Conservation (phyloP, 23 tunicate genomes). For the Ascidia mentula region DNA sequence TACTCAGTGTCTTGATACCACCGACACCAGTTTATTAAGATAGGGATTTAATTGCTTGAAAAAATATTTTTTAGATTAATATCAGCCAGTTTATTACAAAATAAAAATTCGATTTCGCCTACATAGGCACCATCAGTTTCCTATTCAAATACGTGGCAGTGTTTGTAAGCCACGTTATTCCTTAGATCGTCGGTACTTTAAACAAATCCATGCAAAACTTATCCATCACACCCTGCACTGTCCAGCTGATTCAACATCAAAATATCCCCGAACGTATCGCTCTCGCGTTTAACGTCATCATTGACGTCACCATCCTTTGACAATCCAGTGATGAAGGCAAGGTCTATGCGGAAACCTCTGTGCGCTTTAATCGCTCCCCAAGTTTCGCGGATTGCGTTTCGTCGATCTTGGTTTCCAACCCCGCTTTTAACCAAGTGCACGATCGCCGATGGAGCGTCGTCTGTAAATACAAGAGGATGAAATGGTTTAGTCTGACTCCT, state of each 20-base stretch:
- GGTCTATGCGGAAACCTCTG: background rate
- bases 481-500: background rate
- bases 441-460: background rate
- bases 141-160: too few species aligned
- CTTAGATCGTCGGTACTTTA: too few species aligned
- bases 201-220: too few species aligned
- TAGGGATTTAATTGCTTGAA: too few species aligned
- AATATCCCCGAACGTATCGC: slow-evolving; percentile 12
- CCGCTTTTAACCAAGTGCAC: slow-evolving; percentile 4
- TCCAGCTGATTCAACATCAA: slow-evolving; percentile 4
- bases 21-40: too few species aligned
- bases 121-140: too few species aligned
- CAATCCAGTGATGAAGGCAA: slow-evolving; percentile 16
- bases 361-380: slow-evolving; percentile 16
- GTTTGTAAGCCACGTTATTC: too few species aligned
- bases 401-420: slow-evolving; percentile 12
- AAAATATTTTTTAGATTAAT: too few species aligned
- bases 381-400: slow-evolving; percentile 26
- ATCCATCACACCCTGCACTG: slow-evolving; percentile 17
- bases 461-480: background rate
- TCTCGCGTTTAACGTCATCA: slow-evolving; percentile 4
- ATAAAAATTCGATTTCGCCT: too few species aligned
- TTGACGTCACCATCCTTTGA: background rate
- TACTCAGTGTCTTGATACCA: too few species aligned
- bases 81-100: too few species aligned